These are phyloP conservation scores for Pelmatolapia mariae DNA, from an alignment of 2,113 vertebrate genomes.

Conservation along the genomic window DNA sequence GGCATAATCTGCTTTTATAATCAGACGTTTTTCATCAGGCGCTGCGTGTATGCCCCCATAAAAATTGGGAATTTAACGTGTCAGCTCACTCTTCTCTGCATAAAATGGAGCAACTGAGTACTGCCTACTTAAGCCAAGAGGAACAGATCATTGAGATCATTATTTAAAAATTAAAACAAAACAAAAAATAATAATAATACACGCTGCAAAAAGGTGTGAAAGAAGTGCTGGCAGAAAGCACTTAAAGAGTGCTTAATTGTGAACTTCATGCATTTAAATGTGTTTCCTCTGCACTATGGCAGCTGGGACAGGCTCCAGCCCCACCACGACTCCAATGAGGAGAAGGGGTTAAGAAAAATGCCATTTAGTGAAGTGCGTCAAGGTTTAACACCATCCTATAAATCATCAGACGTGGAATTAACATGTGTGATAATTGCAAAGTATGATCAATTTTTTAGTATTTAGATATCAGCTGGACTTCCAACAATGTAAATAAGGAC, in stretches of 20 bases:
- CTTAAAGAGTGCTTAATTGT: background rate
- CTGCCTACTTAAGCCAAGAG: background rate
- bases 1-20: background rate
- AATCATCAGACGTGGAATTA: background rate
- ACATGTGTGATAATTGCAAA: background rate
- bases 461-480: background rate
- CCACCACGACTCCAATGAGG: background rate
- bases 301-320: background rate
- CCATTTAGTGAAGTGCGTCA: rapidly evolving
- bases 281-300: background rate
- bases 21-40: background rate
- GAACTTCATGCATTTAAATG: background rate
- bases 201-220: background rate
- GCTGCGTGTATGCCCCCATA: background rate
- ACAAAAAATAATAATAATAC: background rate
- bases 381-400: background rate
- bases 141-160: background rate
- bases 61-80: background rate
- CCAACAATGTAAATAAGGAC: background rate
- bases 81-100: background rate
- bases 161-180: background rate
- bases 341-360: background rate
- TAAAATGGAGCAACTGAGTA: background rate
- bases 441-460: background rate
- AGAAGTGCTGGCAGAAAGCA: background rate